Evolutionary conservation across 1,140 invertebrate genomes (phyloP), one percentile per base, ranked within the genome.

Genomic region (Zaprionus tsacasi): DNA sequence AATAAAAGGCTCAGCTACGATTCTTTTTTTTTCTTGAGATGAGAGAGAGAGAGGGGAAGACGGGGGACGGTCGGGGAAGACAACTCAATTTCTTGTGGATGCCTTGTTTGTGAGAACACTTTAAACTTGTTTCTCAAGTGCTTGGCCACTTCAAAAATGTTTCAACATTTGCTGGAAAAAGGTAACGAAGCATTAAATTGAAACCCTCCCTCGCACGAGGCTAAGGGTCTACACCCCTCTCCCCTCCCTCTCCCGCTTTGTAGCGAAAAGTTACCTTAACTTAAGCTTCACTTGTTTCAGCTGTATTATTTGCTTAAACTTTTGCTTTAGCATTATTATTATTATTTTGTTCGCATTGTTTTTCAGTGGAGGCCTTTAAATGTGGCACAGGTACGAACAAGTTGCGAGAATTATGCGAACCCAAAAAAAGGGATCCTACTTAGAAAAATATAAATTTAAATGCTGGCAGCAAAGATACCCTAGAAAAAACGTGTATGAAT

Each of bases 171-270:
- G 74, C 83, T 78, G 45, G 59, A 65, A 78, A 76, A 80, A 88
- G 85, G 85, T 89, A 89, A 81, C 85, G 75, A 89, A 79, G 85
- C 86, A 89, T 85, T 79, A 89, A 89, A 85, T 89, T 89, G 72
- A 89, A 81, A 74, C 52, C 52, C 57, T 54, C 60, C 61, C 48
- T 57, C 15, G 52, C n/a, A n/a, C n/a, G n/a, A n/a, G n/a, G n/a
- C 52, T 25, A 43, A 43, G 40, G 3, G 40, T 0, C 10, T 6
- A 10, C 7, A 0, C 8, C 50, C 13, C 45, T 13, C 30, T 52
- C 30, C 38, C 21, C 38, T 7, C 11, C 48, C 64, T 8, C 48
- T 30, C 6, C 21, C 63, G 55, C 38, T 30, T 57, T 67, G 54
- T 45, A 58, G 60, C 12, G 43, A 74, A 65, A 72, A 27, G 50